Conservation (phyloP, 2,888 invertebrate species). For the Euplagia quadripunctaria region DNA sequence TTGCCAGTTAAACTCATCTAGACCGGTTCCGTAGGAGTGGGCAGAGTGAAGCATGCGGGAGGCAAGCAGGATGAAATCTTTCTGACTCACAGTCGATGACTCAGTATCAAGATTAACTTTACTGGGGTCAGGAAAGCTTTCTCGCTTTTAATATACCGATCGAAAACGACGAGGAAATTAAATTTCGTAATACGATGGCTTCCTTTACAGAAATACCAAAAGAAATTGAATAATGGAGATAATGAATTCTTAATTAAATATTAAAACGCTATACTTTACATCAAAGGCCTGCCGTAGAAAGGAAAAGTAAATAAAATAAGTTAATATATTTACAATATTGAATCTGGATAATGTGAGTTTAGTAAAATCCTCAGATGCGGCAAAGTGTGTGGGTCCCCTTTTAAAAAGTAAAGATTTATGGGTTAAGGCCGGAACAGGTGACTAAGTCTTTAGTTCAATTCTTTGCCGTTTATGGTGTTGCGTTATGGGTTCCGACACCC, state of each 20-base stretch:
- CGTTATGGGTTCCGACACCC: slow-evolving; percentile 79
- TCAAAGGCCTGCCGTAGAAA: slow-evolving; percentile 41
- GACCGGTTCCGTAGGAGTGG: slow-evolving; percentile 59
- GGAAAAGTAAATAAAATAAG: slow-evolving; percentile 42
- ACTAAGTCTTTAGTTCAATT: slow-evolving; percentile 70
- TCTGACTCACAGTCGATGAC: slow-evolving; percentile 76
- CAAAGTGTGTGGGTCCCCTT: slow-evolving; percentile 56
- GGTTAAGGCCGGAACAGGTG: slow-evolving; percentile 73
- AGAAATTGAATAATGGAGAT: slow-evolving; percentile 44
- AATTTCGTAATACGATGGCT: slow-evolving; percentile 43
- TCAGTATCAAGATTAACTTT: slow-evolving; percentile 71
- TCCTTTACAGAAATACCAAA: slow-evolving; percentile 43
- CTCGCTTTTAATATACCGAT: slow-evolving; percentile 40
- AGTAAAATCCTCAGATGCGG: slow-evolving; percentile 52
- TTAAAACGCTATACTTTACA: slow-evolving; percentile 47
- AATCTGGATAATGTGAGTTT: slow-evolving; percentile 55
- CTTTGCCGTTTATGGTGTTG: slow-evolving; percentile 76
- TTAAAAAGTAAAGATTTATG: slow-evolving; percentile 74
- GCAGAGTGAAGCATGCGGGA: slow-evolving; percentile 50
- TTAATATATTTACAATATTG: slow-evolving; percentile 43
- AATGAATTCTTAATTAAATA: slow-evolving; percentile 49
- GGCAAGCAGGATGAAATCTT: slow-evolving; percentile 68
- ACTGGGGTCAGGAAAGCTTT: slow-evolving; percentile 65
- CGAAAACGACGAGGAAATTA: slow-evolving; percentile 43
- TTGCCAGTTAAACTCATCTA: slow-evolving; percentile 55